Conservation (phyloP, 1,140 invertebrate species). For the Whitmania pigra region DNA sequence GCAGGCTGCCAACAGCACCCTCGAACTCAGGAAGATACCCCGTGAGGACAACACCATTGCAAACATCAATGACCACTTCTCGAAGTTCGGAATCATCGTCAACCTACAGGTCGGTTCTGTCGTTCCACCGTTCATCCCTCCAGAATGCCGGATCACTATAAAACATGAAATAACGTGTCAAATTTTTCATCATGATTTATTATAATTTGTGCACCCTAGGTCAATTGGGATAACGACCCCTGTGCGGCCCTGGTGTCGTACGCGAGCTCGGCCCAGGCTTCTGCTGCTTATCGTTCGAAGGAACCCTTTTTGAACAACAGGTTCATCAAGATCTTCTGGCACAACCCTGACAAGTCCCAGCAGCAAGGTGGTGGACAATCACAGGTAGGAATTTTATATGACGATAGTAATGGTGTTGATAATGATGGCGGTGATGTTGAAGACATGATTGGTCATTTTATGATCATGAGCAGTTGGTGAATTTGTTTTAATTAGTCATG, state of each 20-base stretch:
- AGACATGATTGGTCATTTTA: not conserved
- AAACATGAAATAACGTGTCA: not conserved
- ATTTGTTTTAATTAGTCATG: no score
- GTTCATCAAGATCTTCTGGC: constrained; percentile 55
- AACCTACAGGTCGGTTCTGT: constrained; percentile 69
- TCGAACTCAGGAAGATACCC: constrained; percentile 84
- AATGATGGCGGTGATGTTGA: not conserved
- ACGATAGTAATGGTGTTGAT: no score
- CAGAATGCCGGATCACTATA: not conserved
- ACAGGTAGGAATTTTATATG: constrained; percentile 1
- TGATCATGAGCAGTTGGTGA: not conserved
- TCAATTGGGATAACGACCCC: constrained; percentile 73
- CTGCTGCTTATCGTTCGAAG: constrained; percentile 78
- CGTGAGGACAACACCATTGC: constrained; percentile 78
- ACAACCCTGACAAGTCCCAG: constrained; percentile 32
- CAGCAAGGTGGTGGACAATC: constrained; percentile 5
- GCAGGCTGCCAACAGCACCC: constrained; percentile 48
- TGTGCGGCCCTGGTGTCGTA: constrained; percentile 86
- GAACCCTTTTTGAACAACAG: constrained; percentile 92
- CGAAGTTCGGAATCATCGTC: constrained; percentile 85
- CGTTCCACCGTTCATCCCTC: not conserved
- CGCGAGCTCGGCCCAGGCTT: constrained; percentile 71
- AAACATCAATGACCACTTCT: constrained; percentile 86
- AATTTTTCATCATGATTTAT: not conserved
- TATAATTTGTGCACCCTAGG: constrained; percentile 43